Evolutionary conservation across 2,113 vertebrate genomes (phyloP).

Genomic region (Oncorhynchus kisutch): DNA sequence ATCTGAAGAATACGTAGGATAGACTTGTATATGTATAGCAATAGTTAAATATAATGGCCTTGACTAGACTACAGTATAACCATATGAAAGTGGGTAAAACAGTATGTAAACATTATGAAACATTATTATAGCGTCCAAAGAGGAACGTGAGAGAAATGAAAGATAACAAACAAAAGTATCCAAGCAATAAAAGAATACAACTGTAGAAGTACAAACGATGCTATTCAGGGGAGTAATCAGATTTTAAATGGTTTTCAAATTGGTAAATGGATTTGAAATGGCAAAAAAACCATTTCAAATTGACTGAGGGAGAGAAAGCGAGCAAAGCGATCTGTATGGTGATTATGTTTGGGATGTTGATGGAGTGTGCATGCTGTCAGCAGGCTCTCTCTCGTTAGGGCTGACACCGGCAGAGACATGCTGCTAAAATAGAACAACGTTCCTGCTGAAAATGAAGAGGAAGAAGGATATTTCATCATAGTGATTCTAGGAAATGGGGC

Average conservation of each 20-base stretch:
- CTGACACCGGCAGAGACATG: slow-evolving; percentile 17
- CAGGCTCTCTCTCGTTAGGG: slow-evolving; percentile 51
- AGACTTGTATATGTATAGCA: too few species aligned
- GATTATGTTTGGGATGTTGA: slow-evolving; percentile 43
- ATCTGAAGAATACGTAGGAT: too few species aligned
- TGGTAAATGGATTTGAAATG: not conserved
- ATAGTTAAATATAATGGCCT: too few species aligned
- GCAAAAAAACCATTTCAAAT: not conserved
- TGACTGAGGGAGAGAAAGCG: slow-evolving; percentile 5
- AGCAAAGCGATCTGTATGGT: slow-evolving; percentile 40
- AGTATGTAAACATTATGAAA: too few species aligned
- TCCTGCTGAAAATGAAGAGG: not conserved
- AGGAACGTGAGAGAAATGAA: not conserved
- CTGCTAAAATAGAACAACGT: slow-evolving; percentile 43
- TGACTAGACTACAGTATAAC: too few species aligned
- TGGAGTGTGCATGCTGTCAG: slow-evolving; percentile 49
- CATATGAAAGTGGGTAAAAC: too few species aligned
- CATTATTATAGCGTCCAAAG: not conserved
- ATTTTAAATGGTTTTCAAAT: not conserved
- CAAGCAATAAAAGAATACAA: not conserved
- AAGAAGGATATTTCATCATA: not conserved
- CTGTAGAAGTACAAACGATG: not conserved
- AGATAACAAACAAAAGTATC: not conserved
- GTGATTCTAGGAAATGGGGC: too few species aligned
- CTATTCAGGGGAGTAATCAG: too few species aligned